Evolutionary conservation across 2,113 vertebrate species (phyloP).

Genomic region (Plestiodon gilberti): DNA sequence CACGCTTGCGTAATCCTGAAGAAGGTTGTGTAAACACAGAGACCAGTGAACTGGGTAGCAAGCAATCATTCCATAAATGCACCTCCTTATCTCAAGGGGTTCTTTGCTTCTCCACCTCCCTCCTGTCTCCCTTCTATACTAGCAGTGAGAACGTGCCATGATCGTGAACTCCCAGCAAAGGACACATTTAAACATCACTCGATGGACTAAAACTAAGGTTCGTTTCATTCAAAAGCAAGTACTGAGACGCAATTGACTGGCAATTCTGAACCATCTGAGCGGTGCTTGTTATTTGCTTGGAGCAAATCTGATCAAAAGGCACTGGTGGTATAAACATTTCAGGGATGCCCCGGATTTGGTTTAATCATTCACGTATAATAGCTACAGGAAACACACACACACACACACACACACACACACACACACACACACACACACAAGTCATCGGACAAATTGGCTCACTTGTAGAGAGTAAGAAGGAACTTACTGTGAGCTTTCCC

Average conservation of each 20-base stretch:
- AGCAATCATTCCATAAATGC: not conserved
- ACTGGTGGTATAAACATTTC: not conserved
- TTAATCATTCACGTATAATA: fast-evolving
- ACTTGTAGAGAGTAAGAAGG: conserved; percentile 45
- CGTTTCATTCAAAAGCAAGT: fast-evolving
- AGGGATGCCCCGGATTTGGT: not conserved
- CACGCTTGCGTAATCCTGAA: not conserved
- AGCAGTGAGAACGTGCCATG: not conserved
- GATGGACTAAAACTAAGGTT: fast-evolving
- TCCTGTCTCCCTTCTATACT: not conserved
- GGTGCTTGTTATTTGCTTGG: not conserved
- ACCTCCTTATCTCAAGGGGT: not conserved
- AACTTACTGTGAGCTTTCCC: conserved; percentile 85
- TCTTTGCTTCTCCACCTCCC: not conserved
- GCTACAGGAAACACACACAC: not conserved
- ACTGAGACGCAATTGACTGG: not conserved
- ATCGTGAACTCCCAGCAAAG: not conserved
- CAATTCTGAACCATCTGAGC: not conserved
- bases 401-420: conserved; percentile 32
- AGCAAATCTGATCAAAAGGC: not conserved
- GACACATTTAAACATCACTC: not conserved
- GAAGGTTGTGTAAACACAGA: not conserved
- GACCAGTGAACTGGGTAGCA: not conserved
- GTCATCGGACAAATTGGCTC: conserved; percentile 19
- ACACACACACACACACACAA: conserved; percentile 9